phyloP scores from a whole-genome alignment of 2,888 invertebrate genomes.

The Eudasyphora cyanicolor region DNA sequence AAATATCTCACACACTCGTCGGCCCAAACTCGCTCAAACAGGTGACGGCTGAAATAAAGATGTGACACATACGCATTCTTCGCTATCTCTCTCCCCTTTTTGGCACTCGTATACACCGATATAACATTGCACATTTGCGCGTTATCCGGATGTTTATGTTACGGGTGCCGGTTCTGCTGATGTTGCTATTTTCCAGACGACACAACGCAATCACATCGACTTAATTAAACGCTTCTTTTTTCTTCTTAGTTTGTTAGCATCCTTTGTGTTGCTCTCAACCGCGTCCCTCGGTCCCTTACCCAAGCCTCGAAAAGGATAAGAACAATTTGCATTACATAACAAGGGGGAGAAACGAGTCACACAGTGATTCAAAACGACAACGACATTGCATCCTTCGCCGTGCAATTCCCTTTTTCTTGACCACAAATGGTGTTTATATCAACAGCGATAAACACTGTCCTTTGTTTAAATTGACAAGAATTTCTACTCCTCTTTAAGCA shows the following conservation, averaged over 20 bases:
- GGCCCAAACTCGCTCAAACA: background rate
- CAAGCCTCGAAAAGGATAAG: background rate
- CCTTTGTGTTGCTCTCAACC: slow-evolving; percentile 7
- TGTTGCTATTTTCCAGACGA: slow-evolving; percentile 21
- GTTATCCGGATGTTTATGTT: background rate
- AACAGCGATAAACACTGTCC: background rate
- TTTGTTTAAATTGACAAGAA: background rate
- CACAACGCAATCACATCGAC: slow-evolving; percentile 48
- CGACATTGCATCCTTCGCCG: too few species aligned
- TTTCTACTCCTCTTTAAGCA: background rate
- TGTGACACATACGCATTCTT: background rate
- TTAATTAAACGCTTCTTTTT: slow-evolving; percentile 62
- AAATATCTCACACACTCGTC: too few species aligned
- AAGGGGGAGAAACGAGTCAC: background rate
- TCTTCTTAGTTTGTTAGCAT: slow-evolving; percentile 56
- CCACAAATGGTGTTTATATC: too few species aligned
- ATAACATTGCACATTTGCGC: background rate
- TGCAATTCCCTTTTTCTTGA: too few species aligned
- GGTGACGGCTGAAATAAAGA: background rate
- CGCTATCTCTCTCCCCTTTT: too few species aligned
- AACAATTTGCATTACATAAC: slow-evolving; percentile 5
- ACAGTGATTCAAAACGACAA: background rate
- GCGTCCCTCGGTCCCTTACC: background rate
- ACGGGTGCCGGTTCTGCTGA: background rate
- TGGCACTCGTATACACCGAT: background rate